A percentile compares a stretch with the other conserved stretches of the same genome.
Conservation (phyloP, 2,888 invertebrate genomes). For the Lycophotia porphyrea region DNA sequence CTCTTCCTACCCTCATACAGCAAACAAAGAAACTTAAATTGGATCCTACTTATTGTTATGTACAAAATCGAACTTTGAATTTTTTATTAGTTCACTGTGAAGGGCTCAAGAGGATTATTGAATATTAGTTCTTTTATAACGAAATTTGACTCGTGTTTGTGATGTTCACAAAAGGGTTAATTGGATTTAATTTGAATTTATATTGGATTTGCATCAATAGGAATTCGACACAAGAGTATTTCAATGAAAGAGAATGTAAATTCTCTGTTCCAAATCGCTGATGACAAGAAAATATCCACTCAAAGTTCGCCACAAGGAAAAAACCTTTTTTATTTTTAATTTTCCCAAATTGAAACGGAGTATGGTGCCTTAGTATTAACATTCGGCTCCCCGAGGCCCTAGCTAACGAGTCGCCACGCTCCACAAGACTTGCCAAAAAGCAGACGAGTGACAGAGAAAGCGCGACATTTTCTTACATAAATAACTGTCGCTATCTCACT, state of each 20-base stretch:
- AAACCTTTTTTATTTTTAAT: background rate
- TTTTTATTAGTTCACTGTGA: slow-evolving; percentile 72
- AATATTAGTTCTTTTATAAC: slow-evolving; percentile 55
- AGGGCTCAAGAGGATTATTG: slow-evolving; percentile 65
- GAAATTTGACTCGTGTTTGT: slow-evolving; percentile 48
- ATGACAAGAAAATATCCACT: too few species aligned
- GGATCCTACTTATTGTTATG: slow-evolving; percentile 75
- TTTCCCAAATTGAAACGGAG: slow-evolving; percentile 50
- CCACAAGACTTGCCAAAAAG: slow-evolving; percentile 54
- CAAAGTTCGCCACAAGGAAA: background rate
- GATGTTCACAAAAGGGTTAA: slow-evolving; percentile 40
- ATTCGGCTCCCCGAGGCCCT: slow-evolving; percentile 52
- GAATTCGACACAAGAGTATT: background rate
- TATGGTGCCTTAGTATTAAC: slow-evolving; percentile 46
- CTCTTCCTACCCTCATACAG: slow-evolving; percentile 70
- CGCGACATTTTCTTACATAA: slow-evolving; percentile 23
- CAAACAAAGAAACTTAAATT: slow-evolving; percentile 80
- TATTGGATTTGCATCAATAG: slow-evolving; percentile 4
- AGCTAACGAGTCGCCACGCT: slow-evolving; percentile 59
- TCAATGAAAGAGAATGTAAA: background rate
- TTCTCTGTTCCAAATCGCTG: background rate
- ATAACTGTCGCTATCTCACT: slow-evolving; percentile 37
- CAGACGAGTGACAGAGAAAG: slow-evolving; percentile 39
- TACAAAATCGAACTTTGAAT: slow-evolving; percentile 77
- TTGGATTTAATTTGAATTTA: slow-evolving; percentile 34